These are phyloP conservation scores for Brenthis ino DNA, from an alignment of 2,888 invertebrate genomes.

Conservation along the genomic window DNA sequence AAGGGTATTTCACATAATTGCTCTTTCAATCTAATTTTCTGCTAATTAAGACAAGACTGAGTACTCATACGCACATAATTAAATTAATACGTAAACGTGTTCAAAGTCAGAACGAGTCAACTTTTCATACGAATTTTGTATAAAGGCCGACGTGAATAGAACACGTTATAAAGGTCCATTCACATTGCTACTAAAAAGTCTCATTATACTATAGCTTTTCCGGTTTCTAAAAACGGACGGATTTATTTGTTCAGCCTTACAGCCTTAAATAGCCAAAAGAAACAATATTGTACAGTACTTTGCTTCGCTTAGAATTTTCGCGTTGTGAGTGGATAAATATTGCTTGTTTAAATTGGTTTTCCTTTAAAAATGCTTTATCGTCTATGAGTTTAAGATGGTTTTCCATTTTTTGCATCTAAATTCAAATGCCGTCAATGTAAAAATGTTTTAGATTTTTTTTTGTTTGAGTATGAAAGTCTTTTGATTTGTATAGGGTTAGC, in stretches of 20 bases:
- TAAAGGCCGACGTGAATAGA: conserved; percentile 36
- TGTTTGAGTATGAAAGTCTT: too few species aligned
- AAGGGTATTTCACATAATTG: conserved; percentile 19
- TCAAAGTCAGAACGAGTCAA: conserved; percentile 40
- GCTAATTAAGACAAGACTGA: conserved; percentile 37
- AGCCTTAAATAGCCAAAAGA: conserved; percentile 18
- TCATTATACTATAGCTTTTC: conserved; percentile 29
- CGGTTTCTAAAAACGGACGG: conserved; percentile 19
- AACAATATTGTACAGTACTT: conserved; percentile 10
- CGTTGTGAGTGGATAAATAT: conserved; percentile 11
- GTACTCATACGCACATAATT: conserved; percentile 40
- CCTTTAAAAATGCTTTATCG: not conserved
- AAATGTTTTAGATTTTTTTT: too few species aligned
- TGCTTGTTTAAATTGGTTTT: conserved; percentile 3
- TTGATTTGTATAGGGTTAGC: too few species aligned
- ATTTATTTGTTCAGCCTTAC: conserved; percentile 21
- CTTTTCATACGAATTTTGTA: conserved; percentile 40
- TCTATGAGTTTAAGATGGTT: not conserved
- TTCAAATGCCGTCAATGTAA: too few species aligned
- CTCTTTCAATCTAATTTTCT: conserved; percentile 30
- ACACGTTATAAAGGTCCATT: conserved; percentile 36
- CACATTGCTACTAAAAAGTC: conserved; percentile 27
- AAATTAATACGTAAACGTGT: conserved; percentile 43
- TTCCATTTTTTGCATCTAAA: too few species aligned
- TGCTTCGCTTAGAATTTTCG: conserved; percentile 15